Conservation (phyloP, 2,797 vertebrate species). For the Antrozous pallidus region DNA sequence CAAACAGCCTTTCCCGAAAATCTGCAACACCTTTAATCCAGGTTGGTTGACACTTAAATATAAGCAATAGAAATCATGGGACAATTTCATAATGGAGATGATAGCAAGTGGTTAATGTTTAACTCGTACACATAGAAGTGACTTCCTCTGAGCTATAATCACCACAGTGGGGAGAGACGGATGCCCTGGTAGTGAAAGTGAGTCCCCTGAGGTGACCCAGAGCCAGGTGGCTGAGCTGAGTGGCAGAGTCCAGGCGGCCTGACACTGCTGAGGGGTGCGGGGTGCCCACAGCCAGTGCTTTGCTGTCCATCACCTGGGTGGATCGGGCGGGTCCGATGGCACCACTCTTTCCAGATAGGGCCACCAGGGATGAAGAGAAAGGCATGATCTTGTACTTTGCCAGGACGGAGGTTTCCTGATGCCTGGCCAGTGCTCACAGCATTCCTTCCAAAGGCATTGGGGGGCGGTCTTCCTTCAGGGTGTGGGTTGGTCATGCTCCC, state of each 20-base stretch:
- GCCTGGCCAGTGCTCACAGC: too few species aligned
- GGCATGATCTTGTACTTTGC: too few species aligned
- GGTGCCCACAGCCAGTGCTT: fast-evolving
- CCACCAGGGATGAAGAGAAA: fast-evolving
- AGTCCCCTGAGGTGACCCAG: background rate
- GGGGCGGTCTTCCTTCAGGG: background rate
- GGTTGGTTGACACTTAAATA: background rate
- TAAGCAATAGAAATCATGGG: background rate
- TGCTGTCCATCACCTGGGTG: fast-evolving
- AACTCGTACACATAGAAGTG: background rate
- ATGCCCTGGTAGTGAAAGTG: background rate
- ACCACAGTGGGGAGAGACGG: background rate
- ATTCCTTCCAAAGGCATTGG: too few species aligned
- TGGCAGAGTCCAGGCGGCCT: too few species aligned
- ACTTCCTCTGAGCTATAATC: background rate
- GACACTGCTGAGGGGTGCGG: fast-evolving
- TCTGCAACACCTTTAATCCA: background rate
- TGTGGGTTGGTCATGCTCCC: background rate
- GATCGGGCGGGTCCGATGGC: fast-evolving
- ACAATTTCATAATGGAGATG: background rate
- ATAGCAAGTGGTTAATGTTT: background rate
- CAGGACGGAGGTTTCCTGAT: fast-evolving
- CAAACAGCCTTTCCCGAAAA: background rate
- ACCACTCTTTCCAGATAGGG: fast-evolving
- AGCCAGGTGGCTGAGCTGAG: background rate